phyloP scores from a whole-genome alignment of 2,888 invertebrate genomes.

The Plebejus argus region DNA sequence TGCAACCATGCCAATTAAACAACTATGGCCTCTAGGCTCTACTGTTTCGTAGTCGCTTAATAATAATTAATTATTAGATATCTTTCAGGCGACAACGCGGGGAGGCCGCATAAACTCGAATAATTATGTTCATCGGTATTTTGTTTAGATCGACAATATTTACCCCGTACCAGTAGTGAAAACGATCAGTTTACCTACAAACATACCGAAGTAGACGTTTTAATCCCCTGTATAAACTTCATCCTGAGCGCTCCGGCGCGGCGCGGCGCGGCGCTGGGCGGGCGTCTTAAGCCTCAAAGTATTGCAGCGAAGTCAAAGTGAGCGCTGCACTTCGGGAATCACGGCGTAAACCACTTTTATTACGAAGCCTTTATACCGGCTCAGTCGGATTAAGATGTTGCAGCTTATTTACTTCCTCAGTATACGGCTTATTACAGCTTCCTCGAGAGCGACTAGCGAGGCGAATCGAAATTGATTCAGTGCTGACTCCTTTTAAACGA shows the following conservation, averaged over 20 bases:
- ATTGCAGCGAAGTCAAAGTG: constrained; percentile 39
- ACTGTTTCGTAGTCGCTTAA: background rate
- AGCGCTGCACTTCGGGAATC: constrained; percentile 40
- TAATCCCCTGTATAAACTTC: constrained; percentile 72
- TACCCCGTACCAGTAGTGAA: background rate
- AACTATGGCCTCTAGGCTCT: background rate
- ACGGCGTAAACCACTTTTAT: constrained; percentile 48
- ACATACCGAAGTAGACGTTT: constrained; percentile 37
- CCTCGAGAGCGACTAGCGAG: constrained; percentile 4
- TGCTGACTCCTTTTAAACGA: background rate
- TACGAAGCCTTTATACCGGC: constrained; percentile 24
- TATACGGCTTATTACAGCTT: constrained; percentile 18
- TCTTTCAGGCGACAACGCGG: background rate
- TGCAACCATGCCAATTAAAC: background rate
- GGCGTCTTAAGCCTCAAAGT: constrained; percentile 53
- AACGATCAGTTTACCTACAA: background rate
- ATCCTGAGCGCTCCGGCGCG: constrained; percentile 46
- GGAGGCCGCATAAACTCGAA: too few relatives aligned
- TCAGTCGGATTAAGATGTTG: constrained; percentile 18
- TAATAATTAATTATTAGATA: background rate
- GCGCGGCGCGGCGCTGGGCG: constrained; percentile 50
- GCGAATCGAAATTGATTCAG: constrained; percentile 1
- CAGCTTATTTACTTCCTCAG: constrained; percentile 15
- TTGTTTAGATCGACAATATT: background rate
- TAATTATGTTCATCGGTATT: background rate